phyloP scores from a whole-genome alignment of 2,113 vertebrate species.

The Ageneiosus marmoratus region DNA sequence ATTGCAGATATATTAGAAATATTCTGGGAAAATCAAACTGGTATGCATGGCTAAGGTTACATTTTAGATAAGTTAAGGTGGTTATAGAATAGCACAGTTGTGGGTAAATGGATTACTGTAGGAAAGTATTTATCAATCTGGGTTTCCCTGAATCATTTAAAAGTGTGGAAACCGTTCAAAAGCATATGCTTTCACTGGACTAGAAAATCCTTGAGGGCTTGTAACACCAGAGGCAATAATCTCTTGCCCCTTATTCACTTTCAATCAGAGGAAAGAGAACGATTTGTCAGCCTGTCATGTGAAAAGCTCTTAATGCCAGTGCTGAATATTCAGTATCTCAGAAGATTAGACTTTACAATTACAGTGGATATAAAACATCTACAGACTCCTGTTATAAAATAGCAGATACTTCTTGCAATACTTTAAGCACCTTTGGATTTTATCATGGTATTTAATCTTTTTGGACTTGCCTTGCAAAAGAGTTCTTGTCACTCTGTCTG shows the following conservation, averaged over 20 bases:
- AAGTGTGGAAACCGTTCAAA: neutral
- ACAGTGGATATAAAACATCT: neutral
- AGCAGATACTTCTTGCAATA: no score
- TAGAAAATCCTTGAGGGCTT: neutral
- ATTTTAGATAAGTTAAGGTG: neutral
- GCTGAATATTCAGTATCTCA: neutral
- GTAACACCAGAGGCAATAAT: neutral
- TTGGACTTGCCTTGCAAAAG: no score
- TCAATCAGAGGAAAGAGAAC: neutral
- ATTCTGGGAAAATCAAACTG: neutral
- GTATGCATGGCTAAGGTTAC: neutral
- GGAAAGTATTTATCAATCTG: neutral
- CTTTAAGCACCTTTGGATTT: no score
- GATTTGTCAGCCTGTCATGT: neutral
- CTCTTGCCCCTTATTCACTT: neutral
- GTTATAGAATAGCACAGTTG: constrained; percentile 13
- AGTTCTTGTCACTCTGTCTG: no score
- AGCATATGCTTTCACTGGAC: neutral
- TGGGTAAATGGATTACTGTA: neutral
- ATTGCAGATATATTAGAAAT: neutral
- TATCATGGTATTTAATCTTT: no score
- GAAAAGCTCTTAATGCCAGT: neutral
- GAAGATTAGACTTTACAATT: neutral
- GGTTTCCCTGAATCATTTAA: neutral
- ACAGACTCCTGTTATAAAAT: neutral